Evolutionary conservation across 2,888 invertebrate species (phyloP), one percentile per base, ranked within the genome.

Genomic region (Cheilosia impressa): DNA sequence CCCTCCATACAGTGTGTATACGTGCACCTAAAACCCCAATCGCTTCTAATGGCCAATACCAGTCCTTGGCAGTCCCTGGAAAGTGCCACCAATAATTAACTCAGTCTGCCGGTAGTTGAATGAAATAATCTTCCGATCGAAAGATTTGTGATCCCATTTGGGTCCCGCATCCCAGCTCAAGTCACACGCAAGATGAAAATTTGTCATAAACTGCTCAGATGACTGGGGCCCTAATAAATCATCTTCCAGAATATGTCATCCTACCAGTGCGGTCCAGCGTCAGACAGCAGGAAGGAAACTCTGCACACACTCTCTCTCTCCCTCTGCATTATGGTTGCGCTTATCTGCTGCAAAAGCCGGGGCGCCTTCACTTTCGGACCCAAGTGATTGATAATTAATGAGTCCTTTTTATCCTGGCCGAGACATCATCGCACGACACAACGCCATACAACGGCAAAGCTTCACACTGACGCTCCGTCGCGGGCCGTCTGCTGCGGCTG

Each of bases 351-450:
- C 65, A 38, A 72, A 27, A 27, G 27, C 27, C 27, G 68, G 50
- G 71, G 65, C 83, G 78, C 82, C 77, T 77, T 82, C 77, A 71
- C 27, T 9, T 65, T 45, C 38, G 31, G 52, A 57, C 45, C 58
- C 52, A 73, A 84, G 84, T 84, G 84, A 84, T 84, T 75, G 84
- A 84, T 84, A 84, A 84, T 84, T 84, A 84, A 84, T 84, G 84
- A 84, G 80, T 80, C 80, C 80, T 80, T 71, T 80, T 84, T 84
- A 84, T 84, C 84, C 84, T 68, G 57, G 68, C 22, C 52, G 60
- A 65, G 65, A 66, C 80, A 80, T 75, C 83, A 69, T 60, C 38
- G 38, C 84, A 84, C 75, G 75, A 66, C 80, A 73, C 55, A 60
- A 65, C 41, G 10, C 53, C 63, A n/a, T n/a, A 24, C 57, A 68